Percentiles rank a stretch among this genome's conserved stretches.
Conservation (phyloP, 2,888 invertebrate species). For the Oegoconia quadripuncta region DNA sequence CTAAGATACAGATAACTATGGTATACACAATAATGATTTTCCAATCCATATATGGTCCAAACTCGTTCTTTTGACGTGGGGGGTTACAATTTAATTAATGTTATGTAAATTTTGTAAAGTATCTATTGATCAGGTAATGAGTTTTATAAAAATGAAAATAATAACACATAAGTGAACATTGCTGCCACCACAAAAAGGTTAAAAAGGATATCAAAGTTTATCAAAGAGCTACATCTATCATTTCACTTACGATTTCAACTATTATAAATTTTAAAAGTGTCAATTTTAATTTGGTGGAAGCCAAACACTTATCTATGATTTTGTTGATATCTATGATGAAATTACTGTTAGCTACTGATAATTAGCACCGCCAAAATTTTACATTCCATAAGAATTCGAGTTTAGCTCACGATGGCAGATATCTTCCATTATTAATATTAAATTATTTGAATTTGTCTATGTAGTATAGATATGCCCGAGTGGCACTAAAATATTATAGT, state of each 20-base stretch:
- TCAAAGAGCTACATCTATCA: neutral
- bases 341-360: constrained; percentile 6
- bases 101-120: neutral
- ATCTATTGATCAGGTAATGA: no score
- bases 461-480: constrained; percentile 28
- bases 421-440: neutral
- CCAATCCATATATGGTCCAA: constrained; percentile 1
- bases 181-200: constrained; percentile 10
- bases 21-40: no score
- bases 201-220: neutral
- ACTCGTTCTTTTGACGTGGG: neutral
- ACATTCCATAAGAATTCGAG: neutral
- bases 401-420: neutral
- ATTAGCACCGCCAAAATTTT: constrained; percentile 29
- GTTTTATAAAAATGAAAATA: no score
- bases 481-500: constrained; percentile 39
- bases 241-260: no score
- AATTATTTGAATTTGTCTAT: neutral
- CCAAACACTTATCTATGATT: no score
- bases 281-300: neutral
- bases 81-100: neutral
- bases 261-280: no score
- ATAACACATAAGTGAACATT: constrained; percentile 8
- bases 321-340: no score
- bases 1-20: constrained; percentile 4